phyloP scores from a whole-genome alignment of 2,797 vertebrate species.

The Pogoniulus pusillus region DNA sequence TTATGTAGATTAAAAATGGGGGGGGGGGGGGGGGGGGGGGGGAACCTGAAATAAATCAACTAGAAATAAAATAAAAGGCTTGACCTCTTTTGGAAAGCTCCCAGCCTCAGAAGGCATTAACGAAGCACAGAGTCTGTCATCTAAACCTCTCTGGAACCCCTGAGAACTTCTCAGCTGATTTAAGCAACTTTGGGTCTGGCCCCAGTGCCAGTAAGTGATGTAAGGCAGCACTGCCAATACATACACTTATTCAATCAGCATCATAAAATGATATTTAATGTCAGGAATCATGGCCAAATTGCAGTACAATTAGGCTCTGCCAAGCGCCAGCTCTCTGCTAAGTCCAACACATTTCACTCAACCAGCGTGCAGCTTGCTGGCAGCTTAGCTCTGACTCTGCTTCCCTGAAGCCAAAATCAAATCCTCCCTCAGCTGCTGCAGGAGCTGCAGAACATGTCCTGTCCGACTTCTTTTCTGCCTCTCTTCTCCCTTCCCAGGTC shows the following conservation, averaged over 20 bases:
- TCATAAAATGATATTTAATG: constrained; percentile 6
- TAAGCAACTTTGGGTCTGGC: neutral
- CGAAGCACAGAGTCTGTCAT: neutral
- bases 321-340: neutral
- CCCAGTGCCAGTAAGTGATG: accelerated
- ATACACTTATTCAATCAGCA: neutral
- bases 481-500: neutral
- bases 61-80: neutral
- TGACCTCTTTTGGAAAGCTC: neutral
- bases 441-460: constrained; percentile 27
- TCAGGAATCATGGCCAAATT: neutral
- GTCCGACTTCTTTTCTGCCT: neutral
- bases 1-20: constrained; percentile 12
- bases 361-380: neutral
- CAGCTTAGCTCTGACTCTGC: neutral
- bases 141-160: neutral
- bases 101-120: neutral
- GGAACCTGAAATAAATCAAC: neutral
- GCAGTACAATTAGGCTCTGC: neutral
- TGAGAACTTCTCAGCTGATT: constrained; percentile 14
- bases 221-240: neutral
- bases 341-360: neutral
- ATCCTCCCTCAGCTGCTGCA: constrained; percentile 11
- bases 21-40: neutral
- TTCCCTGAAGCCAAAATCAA: constrained; percentile 10